phyloP scores from a whole-genome alignment of 2,888 invertebrate species.

The Antitype chi region DNA sequence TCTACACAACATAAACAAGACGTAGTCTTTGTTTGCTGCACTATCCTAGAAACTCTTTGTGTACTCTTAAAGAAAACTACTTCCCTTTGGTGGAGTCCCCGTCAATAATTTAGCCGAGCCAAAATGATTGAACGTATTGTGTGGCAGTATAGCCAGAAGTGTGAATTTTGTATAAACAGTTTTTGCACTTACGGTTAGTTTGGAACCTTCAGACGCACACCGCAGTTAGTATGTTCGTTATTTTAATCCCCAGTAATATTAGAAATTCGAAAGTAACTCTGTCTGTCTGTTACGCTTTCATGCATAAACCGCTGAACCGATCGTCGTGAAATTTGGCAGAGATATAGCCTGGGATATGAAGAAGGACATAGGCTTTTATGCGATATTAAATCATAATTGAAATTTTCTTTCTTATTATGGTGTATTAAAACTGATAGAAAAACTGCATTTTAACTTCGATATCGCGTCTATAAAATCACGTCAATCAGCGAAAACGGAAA shows the following conservation, averaged over 20 bases:
- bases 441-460: no score
- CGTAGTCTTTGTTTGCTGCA: background rate
- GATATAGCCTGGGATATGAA: no score
- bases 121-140: background rate
- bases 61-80: background rate
- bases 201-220: background rate
- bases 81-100: background rate
- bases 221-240: background rate
- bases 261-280: no score
- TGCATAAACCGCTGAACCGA: no score
- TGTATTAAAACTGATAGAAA: no score
- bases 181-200: background rate
- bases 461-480: no score
- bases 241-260: background rate
- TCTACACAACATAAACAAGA: background rate
- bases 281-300: no score
- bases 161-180: background rate
- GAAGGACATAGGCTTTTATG: no score
- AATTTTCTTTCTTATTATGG: no score
- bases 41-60: background rate
- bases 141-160: background rate
- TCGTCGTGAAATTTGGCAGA: no score
- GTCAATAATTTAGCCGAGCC: constrained; percentile 1
- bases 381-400: no score
- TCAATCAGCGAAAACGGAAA: no score